A percentile compares a stretch with the other conserved stretches of the same genome.
Conservation (phyloP, 2,113 vertebrate species). For the Climacteris rufus region DNA sequence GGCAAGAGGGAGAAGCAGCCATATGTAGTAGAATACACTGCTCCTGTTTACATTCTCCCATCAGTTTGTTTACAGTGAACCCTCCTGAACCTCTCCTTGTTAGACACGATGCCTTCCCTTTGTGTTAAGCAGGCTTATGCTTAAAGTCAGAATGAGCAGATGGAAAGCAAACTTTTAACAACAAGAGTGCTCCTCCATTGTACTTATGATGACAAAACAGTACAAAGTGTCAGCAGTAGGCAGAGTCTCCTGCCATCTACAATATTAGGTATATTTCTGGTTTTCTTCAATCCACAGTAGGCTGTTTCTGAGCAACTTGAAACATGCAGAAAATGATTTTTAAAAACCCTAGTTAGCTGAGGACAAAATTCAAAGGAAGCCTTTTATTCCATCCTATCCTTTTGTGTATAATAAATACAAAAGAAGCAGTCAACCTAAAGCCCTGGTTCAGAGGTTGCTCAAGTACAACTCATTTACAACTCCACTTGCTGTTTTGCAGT, state of each 20-base stretch:
- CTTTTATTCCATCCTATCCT: background rate
- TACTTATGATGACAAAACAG: constrained; percentile 25
- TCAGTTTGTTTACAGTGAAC: constrained; percentile 64
- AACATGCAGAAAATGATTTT: background rate
- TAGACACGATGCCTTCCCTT: constrained; percentile 27
- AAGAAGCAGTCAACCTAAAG: background rate
- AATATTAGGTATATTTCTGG: background rate
- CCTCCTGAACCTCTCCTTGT: constrained; percentile 43
- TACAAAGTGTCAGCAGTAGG: constrained; percentile 36
- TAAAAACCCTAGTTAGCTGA: background rate
- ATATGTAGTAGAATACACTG: constrained; percentile 47
- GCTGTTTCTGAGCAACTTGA: constrained; percentile 46
- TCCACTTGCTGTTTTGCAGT: background rate
- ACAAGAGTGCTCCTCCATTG: constrained; percentile 50
- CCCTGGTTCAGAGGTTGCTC: background rate
- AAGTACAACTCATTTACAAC: background rate
- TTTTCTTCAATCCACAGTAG: constrained; percentile 7
- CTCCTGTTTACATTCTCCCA: constrained; percentile 46
- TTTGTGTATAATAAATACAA: background rate
- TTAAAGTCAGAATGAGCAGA: constrained; percentile 60
- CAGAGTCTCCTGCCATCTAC: constrained; percentile 13
- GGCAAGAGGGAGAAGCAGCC: constrained; percentile 20
- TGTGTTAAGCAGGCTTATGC: constrained; percentile 54
- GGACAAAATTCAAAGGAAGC: background rate
- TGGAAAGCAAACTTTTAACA: constrained; percentile 52